Percentiles rank a stretch among this genome's conserved stretches.
phyloP scores from a whole-genome alignment of 1,140 invertebrate genomes.

The Glomeris maerens region DNA sequence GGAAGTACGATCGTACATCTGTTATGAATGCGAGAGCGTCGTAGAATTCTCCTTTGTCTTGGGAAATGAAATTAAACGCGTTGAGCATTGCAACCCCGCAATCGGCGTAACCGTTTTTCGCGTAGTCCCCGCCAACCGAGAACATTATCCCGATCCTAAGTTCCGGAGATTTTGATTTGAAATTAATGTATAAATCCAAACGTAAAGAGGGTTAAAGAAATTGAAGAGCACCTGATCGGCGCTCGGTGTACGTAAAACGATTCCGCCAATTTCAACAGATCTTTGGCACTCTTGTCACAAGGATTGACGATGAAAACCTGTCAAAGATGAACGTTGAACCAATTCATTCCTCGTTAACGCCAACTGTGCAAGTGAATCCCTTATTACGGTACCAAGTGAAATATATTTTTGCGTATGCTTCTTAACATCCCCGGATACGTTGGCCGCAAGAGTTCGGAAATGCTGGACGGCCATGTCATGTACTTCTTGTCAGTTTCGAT shows the following conservation, averaged over 20 bases:
- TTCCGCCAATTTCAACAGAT: conserved; percentile 72
- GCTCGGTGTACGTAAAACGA: conserved; percentile 82
- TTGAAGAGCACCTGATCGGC: conserved; percentile 39
- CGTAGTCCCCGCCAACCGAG: conserved; percentile 45
- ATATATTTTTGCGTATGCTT: conserved; percentile 85
- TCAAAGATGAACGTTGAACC: conserved; percentile 21
- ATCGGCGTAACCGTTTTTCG: conserved; percentile 46
- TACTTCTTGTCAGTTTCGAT: conserved; percentile 82
- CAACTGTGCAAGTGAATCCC: no score
- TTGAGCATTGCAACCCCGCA: conserved; percentile 71
- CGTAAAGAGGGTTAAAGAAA: no score
- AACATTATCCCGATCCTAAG: conserved; percentile 81
- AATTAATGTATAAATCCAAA: no score
- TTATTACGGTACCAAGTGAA: conserved; percentile 76
- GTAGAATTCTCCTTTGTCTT: conserved; percentile 51
- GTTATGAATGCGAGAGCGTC: conserved; percentile 67
- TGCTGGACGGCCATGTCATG: conserved; percentile 65
- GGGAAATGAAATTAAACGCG: conserved; percentile 80
- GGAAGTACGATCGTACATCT: conserved; percentile 41
- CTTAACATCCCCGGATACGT: conserved; percentile 94
- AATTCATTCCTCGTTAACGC: no score
- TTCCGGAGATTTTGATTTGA: neutral
- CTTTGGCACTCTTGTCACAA: conserved; percentile 45
- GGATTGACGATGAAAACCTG: conserved; percentile 82
- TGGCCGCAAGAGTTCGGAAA: conserved; percentile 79